Conservation (phyloP, 2,888 invertebrate species). For the Mesorhabditis sp. region DNA sequence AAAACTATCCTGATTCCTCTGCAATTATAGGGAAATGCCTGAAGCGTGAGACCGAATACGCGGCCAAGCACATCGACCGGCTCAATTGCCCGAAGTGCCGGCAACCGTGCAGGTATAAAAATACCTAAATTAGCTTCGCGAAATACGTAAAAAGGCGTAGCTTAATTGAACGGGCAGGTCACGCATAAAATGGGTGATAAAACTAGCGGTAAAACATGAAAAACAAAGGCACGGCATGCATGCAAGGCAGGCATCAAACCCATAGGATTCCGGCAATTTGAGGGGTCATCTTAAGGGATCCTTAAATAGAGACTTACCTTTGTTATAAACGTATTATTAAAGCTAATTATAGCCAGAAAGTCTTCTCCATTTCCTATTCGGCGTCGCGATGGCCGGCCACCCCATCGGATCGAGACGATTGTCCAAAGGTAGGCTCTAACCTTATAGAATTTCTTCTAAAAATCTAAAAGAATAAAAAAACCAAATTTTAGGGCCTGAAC, state of each 20-base stretch:
- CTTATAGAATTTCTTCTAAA: constrained; percentile 41
- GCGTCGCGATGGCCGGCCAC: constrained; percentile 46
- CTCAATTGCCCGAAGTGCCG: constrained; percentile 39
- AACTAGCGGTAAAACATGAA: too few species aligned
- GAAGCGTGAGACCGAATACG: constrained; percentile 35
- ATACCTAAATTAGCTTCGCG: too few species aligned
- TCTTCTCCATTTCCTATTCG: constrained; percentile 50
- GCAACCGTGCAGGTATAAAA: constrained; percentile 50
- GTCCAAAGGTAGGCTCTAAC: constrained; percentile 41
- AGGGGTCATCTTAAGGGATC: too few species aligned
- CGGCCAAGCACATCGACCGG: constrained; percentile 33
- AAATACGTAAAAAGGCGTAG: too few species aligned
- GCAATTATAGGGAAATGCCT: constrained; percentile 54
- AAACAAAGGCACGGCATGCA: too few species aligned
- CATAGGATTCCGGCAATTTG: too few species aligned
- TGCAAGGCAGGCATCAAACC: too few species aligned
- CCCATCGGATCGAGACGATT: constrained; percentile 35
- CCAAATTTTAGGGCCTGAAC: neutral
- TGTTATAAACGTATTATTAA: too few species aligned
- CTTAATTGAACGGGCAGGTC: too few species aligned
- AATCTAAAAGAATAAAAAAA: neutral
- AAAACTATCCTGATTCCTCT: too few species aligned
- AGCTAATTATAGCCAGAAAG: constrained; percentile 38
- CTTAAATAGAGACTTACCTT: too few species aligned
- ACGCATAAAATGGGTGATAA: too few species aligned